Evolutionary conservation across 2,113 vertebrate genomes (phyloP).

Genomic region (Crocuta crocuta): DNA sequence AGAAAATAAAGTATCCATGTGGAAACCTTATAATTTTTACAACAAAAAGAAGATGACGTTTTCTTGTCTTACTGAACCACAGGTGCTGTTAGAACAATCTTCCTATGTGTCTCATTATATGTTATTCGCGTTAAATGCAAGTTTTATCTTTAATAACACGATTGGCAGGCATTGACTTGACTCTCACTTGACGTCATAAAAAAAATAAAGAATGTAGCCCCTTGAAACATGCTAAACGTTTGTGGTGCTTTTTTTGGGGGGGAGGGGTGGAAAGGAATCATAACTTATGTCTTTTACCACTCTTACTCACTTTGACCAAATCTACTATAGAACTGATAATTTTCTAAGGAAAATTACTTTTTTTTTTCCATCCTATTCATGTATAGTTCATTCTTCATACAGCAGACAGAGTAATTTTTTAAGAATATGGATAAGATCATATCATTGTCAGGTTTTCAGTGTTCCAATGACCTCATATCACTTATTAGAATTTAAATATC

Average conservation of each 20-base stretch:
- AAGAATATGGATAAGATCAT: not conserved
- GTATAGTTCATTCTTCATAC: not conserved
- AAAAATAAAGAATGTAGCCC: not conserved
- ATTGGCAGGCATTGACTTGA: not conserved
- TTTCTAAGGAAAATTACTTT: not conserved
- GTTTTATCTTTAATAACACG: not conserved
- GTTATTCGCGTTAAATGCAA: not conserved
- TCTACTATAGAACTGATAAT: not conserved
- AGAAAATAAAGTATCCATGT: not conserved
- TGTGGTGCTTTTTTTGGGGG: not conserved
- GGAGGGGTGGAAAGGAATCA: rapidly evolving
- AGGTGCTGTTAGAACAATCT: not conserved
- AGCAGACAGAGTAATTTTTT: not conserved
- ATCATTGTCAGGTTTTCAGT: not conserved
- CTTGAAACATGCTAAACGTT: not conserved
- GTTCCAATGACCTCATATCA: not conserved
- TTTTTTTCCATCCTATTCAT: not conserved
- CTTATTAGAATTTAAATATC: not conserved
- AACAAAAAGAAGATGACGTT: not conserved
- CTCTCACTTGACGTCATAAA: not conserved
- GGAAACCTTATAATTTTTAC: not conserved
- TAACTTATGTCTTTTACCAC: not conserved
- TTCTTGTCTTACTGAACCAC: not conserved
- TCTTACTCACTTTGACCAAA: not conserved
- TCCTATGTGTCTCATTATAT: not conserved